Evolutionary conservation across 2,888 invertebrate genomes (phyloP).

Genomic region (Cistogaster globosa): DNA sequence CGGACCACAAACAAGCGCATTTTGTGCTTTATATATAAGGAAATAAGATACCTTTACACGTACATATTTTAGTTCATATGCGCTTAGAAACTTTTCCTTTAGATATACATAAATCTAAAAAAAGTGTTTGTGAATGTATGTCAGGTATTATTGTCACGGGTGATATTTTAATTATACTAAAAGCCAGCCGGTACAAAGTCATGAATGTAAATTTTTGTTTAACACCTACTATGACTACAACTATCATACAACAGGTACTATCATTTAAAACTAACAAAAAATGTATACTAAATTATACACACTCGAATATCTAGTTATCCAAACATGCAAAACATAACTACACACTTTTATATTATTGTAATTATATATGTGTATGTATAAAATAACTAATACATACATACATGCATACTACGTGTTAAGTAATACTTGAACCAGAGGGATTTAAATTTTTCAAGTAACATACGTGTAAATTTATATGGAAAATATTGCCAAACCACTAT

Average conservation of each 20-base stretch:
- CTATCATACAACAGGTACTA: constrained; percentile 15
- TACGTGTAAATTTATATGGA: constrained; percentile 23
- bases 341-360: neutral
- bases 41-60: no score
- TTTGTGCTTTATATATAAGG: no score
- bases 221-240: constrained; percentile 57
- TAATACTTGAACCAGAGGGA: constrained; percentile 37
- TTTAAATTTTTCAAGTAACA: constrained; percentile 24
- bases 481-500: constrained; percentile 21
- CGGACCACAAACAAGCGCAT: no score
- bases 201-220: constrained; percentile 69
- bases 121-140: constrained; percentile 26
- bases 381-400: neutral
- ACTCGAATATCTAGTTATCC: neutral
- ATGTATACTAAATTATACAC: neutral
- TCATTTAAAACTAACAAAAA: constrained; percentile 17
- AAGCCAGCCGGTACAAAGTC: constrained; percentile 67
- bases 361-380: neutral
- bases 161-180: constrained; percentile 73
- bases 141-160: constrained; percentile 60
- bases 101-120: neutral
- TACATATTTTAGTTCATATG: neutral
- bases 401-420: neutral
- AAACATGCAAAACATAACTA: constrained; percentile 33
- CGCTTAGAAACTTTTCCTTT: neutral